Evolutionary conservation across 2,113 vertebrate species (phyloP), one percentile per base, ranked within the genome.

Genomic region (Hemicordylus capensis): DNA sequence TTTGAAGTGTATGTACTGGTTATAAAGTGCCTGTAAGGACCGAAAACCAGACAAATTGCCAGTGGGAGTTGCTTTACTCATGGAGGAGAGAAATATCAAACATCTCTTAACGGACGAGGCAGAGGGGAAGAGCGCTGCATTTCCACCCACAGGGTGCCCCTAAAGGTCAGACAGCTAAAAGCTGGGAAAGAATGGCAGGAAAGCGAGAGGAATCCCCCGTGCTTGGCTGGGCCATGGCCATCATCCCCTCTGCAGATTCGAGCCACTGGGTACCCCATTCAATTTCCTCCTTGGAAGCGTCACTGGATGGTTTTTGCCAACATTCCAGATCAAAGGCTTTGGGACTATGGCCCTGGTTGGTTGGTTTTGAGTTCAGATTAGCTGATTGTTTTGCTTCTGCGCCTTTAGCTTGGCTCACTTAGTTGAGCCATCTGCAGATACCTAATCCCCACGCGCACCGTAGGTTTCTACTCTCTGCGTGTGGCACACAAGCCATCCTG

Each of bases 1-100:
- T 95, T 99, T 99, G 94, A 99, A 98, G 97, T 99, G 98, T 96
- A 99, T 96, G 93, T 99, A 99, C 86, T 99, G 97, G 88, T 99
- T 99, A 97, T 99, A 99, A 98, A 99, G 98, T 98, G 98, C 98
- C 99, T 99, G 89, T 24, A 88, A 88, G 8, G 84, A 84, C 39
- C 93, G 26, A 72, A 44, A 64, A 0, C 14, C 85, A 91, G 6
- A 28, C 15, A 56, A 2, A 94, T 61, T 89, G 66, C 85, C 67
- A 56, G n/a, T n/a, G 56, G 12, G 1, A 42, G 34, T 39, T 7
- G 0, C 26, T 24, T 37, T 61, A 70, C 34, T 63, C 39, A 46
- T 8, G 28, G 9, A 15, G 37, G 28, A 37, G 3, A 12, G 10
- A 54, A 66, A 42, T 19, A 76, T 2, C 1, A 39, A 42, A 54